Evolutionary conservation across 1,140 invertebrate species (phyloP).

Genomic region (Rhysida immarginata): DNA sequence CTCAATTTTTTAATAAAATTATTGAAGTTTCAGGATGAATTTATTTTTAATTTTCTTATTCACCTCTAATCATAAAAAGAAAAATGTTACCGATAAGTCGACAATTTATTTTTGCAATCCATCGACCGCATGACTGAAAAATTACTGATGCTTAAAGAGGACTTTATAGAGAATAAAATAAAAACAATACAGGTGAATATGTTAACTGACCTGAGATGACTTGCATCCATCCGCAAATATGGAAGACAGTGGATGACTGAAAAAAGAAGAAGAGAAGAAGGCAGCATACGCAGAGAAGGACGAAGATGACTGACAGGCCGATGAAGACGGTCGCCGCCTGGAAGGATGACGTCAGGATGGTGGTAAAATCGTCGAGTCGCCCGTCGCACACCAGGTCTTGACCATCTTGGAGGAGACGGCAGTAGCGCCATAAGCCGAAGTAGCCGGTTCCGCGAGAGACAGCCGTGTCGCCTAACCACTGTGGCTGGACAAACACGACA

Average conservation of each 20-base stretch:
- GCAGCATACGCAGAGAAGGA: constrained; percentile 66
- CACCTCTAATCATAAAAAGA: too few species aligned
- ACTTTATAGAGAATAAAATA: too few species aligned
- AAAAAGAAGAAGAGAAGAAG: constrained; percentile 90
- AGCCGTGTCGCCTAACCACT: constrained; percentile 68
- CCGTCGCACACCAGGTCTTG: constrained; percentile 53
- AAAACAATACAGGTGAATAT: neutral
- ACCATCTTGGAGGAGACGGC: constrained; percentile 36
- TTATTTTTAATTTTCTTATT: too few species aligned
- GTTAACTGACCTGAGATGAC: constrained; percentile 67
- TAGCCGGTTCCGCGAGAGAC: constrained; percentile 72
- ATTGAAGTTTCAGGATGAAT: too few species aligned
- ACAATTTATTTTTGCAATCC: too few species aligned
- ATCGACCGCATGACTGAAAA: too few species aligned
- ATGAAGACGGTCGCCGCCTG: constrained; percentile 68
- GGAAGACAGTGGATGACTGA: constrained; percentile 81
- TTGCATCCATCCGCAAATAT: constrained; percentile 86
- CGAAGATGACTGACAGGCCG: constrained; percentile 65
- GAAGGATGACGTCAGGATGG: constrained; percentile 64
- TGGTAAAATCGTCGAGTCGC: constrained; percentile 62
- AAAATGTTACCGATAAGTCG: too few species aligned
- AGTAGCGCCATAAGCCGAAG: constrained; percentile 81
- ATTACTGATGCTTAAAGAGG: too few species aligned
- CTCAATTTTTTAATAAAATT: too few species aligned
- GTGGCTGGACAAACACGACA: constrained; percentile 87